These are phyloP conservation scores for Willowsia nigromaculata DNA, from an alignment of 2,888 invertebrate species.

Conservation along the genomic window DNA sequence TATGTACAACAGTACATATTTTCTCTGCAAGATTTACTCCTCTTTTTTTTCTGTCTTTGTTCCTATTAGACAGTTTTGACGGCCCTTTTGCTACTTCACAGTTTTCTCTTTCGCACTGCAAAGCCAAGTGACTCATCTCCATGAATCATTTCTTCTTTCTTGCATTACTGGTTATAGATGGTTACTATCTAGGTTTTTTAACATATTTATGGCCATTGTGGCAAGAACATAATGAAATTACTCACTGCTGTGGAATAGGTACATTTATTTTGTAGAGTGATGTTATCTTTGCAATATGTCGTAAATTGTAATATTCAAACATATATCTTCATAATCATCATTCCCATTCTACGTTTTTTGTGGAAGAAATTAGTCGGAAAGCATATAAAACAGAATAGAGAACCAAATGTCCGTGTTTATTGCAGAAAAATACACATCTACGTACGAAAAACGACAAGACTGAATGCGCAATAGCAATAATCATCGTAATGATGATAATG, in stretches of 20 bases:
- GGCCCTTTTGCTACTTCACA: conserved; percentile 32
- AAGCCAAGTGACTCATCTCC: not conserved
- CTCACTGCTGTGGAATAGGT: not conserved
- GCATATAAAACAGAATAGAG: not conserved
- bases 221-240: conserved; percentile 4
- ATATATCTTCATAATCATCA: conserved; percentile 11
- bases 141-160: conserved; percentile 17
- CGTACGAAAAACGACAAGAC: not conserved
- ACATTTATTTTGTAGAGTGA: not conserved
- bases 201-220: not conserved
- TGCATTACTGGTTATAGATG: not conserved
- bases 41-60: conserved; percentile 14
- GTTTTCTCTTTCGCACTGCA: conserved; percentile 19
- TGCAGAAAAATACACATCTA: not conserved
- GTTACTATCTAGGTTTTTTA: not conserved
- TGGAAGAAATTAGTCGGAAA: not conserved
- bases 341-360: not conserved
- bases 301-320: conserved; percentile 23
- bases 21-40: conserved; percentile 17
- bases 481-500: conserved; percentile 43
- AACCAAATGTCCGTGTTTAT: not conserved
- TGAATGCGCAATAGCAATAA: conserved; percentile 24
- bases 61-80: conserved; percentile 31
- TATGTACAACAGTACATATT: not conserved
- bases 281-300: conserved; percentile 14